Evolutionary conservation across 2,113 vertebrate species (phyloP), one percentile per base, ranked within the genome.

Genomic region (Aviceda subcristata): DNA sequence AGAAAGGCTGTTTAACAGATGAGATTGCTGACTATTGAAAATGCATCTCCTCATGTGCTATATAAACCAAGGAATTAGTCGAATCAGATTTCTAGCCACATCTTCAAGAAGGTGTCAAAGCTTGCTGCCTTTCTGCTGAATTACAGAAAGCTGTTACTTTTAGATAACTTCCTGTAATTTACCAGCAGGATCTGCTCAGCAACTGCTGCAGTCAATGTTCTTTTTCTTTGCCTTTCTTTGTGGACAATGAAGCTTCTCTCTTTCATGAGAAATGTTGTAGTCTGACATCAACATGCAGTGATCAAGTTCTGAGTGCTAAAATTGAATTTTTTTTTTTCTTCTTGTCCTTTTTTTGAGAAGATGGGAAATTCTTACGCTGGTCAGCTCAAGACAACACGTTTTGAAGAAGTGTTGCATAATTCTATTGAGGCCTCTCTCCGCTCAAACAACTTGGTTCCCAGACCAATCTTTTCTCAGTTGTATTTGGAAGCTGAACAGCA

Each of bases 351-450:
- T 71, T 39, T 89, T 67, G 34, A 84, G 96, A 98, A 98, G 97
- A 99, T 99, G 99, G 99, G 99, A 90, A 99, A 99, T 98, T 99
- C 99, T 6, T 99, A 99, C 1, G 99, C 99, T 5, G 99, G 99
- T 41, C 99, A 99, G 97, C 98, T 99, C 94, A 99, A 99, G 98
- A 99, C 98, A 56, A 99, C 99, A 0, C 98, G 99, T 34, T 99
- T 99, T 63, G 99, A 99, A 97, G 99, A 99, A 97, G 99, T 99
- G 13, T 97, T 99, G 63, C 99, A 99, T 97, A 99, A 98, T 97
- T 99, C 99, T 94, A 99, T 99, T 6, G 99, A 99, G 97, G 99
- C 99, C 5, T 99, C 99, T 15, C 98, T 99, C 78, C 99, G 99
- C 56, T 99, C 99, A 36, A 99, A 98, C 97, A 99, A 98, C 51